These are phyloP conservation scores for Argyresthia goedartella DNA, from an alignment of 2,888 invertebrate species.

Conservation along the genomic window DNA sequence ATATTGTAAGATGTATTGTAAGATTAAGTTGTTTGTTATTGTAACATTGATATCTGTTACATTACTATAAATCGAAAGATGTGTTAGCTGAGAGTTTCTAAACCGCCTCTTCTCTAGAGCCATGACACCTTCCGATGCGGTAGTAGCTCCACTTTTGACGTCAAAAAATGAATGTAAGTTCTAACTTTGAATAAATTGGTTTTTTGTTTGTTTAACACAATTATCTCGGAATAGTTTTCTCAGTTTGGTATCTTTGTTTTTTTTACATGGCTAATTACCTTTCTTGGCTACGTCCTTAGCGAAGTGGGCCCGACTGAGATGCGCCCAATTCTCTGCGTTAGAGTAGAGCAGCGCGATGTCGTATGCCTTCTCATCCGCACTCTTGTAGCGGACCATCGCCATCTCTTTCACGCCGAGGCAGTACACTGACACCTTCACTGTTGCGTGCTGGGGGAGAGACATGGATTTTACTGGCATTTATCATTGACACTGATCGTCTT, in stretches of 20 bases:
- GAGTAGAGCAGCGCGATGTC: constrained; percentile 58
- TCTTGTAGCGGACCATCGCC: constrained; percentile 59
- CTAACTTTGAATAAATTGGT: no score
- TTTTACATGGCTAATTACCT: constrained; percentile 56
- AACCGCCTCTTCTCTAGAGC: no score
- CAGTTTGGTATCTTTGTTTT: constrained; percentile 14
- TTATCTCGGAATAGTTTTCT: no score
- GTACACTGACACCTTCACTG: constrained; percentile 45
- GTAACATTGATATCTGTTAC: no score
- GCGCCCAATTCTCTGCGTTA: constrained; percentile 38
- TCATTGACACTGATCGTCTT: neutral
- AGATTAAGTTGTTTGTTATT: no score
- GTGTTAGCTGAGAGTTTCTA: no score
- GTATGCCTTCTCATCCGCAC: constrained; percentile 50
- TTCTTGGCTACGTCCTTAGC: constrained; percentile 37
- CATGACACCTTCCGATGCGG: no score
- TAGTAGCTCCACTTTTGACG: no score
- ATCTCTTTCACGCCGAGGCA: constrained; percentile 46
- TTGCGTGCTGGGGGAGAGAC: constrained; percentile 29
- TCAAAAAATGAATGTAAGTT: no score
- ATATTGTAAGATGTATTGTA: no score
- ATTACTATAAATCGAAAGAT: no score
- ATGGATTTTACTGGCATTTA: neutral
- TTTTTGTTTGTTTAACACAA: no score
- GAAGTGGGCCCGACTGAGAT: constrained; percentile 37